Base-by-base conservation (phyloP, 2,797 vertebrate species). In the Acanthopagrus latus region DNA sequence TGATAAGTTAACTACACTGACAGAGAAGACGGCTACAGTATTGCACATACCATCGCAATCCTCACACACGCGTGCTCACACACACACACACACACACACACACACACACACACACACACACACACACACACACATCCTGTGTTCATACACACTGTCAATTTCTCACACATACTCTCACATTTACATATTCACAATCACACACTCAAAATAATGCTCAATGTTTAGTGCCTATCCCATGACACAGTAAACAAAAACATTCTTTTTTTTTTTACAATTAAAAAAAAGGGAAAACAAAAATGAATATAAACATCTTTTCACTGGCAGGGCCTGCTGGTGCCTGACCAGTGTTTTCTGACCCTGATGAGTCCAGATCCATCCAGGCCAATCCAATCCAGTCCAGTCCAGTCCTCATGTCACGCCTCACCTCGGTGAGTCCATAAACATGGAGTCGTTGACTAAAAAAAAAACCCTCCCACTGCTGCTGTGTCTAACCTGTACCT, bases 241-340 rank as follows among this genome's bases (percentile, higher is more conserved):
- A 92, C 84, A 51, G 82, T 92, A 86, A 94, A 93, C 89, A 87
- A 92, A 38, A 92, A 93, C 91, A 91, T 90, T 89, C 66, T 9
- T 33, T 33, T 38, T 38, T 38, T 38, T 38, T 38, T 55, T 56
- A 90, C 86, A 80, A 75, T 78, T 80, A 72, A 64, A 88, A 69
- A 68, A 51, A 68, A 56, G 52, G 52, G 65, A 82, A 76, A 78
- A 64, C 18, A 47, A 71, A 33, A 65, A 80, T 64, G 78, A 94
- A 91, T 94, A 95, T 94, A 46, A 91, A 95, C 91, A 95, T 89
- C 88, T 84, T 86, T 86, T 69, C 83, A 83, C 78, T 68, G 80
- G 18, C 76, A 71, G 79, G 81, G 71, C 71, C 87, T 17, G 64
- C 82, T 82, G 89, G 82, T 86, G 76, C 83, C 82, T 69, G 82